Percentiles rank a stretch among this genome's conserved stretches.
Conservation (phyloP, 2,797 vertebrate genomes). For the Thaleichthys pacificus region DNA sequence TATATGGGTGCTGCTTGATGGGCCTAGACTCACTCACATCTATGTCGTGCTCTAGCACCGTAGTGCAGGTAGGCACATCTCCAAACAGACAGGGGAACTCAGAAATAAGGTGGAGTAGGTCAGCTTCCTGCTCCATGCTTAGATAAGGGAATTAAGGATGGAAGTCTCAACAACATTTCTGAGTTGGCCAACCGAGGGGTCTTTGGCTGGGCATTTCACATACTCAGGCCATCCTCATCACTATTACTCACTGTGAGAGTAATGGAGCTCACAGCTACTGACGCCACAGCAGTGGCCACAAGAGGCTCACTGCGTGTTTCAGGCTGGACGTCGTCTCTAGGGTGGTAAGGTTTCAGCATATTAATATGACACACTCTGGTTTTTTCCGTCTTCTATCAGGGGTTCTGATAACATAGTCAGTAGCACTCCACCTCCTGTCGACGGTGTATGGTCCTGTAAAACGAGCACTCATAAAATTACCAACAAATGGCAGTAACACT, state of each 20-base stretch:
- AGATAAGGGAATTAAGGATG: not conserved
- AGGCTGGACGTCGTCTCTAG: too few species aligned
- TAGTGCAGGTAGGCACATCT: not conserved
- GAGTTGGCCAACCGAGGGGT: not conserved
- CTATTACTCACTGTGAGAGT: not conserved
- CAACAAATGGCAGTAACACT: not conserved
- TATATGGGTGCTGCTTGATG: not conserved
- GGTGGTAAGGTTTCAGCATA: not conserved
- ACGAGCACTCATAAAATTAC: not conserved
- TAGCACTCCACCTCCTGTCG: not conserved
- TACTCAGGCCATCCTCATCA: conserved; percentile 5
- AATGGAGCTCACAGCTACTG: too few species aligned
- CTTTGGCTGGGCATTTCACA: not conserved
- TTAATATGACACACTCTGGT: not conserved
- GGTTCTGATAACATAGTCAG: conserved; percentile 15
- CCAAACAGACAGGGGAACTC: not conserved
- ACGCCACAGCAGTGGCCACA: too few species aligned
- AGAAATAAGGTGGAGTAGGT: not conserved
- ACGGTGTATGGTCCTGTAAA: not conserved
- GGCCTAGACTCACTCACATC: not conserved
- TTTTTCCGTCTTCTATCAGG: conserved; percentile 1
- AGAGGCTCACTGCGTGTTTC: too few species aligned
- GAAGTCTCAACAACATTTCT: not conserved
- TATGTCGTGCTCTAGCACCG: not conserved
- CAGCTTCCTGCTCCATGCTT: not conserved